Conservation (phyloP, 2,888 invertebrate species). For the Eupithecia subumbrata region DNA sequence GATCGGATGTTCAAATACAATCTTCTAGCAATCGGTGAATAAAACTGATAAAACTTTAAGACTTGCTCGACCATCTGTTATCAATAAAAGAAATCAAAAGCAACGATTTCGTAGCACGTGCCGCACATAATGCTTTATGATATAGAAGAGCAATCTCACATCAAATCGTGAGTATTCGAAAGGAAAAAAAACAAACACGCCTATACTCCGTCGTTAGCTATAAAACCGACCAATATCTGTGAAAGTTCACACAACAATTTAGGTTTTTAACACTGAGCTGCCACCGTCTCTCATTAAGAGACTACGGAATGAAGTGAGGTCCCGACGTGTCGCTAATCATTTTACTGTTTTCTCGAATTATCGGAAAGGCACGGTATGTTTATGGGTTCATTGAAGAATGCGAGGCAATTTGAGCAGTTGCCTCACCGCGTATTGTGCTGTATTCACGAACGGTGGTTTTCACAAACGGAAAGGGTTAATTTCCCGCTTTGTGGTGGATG, state of each 20-base stretch:
- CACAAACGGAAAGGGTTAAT: slow-evolving; percentile 18
- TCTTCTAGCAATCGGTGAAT: not conserved
- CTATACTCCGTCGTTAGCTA: slow-evolving; percentile 59
- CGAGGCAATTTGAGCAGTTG: slow-evolving; percentile 31
- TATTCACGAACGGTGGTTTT: slow-evolving; percentile 15
- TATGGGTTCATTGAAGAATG: slow-evolving; percentile 47
- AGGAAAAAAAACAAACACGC: slow-evolving; percentile 58
- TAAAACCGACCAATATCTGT: slow-evolving; percentile 77
- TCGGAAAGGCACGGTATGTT: slow-evolving; percentile 50
- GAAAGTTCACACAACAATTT: slow-evolving; percentile 84
- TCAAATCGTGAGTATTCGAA: slow-evolving; percentile 54
- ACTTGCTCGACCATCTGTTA: slow-evolving; percentile 28
- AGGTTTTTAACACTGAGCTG: slow-evolving; percentile 78
- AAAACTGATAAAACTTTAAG: slow-evolving; percentile 25
- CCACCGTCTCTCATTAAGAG: slow-evolving; percentile 74
- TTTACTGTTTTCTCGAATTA: slow-evolving; percentile 71
- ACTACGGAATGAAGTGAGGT: slow-evolving; percentile 49
- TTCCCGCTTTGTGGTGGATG: slow-evolving; percentile 22
- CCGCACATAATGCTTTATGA: slow-evolving; percentile 63
- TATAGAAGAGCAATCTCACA: slow-evolving; percentile 56
- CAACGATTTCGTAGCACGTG: slow-evolving; percentile 64
- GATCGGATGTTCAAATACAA: not conserved
- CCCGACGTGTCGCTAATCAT: slow-evolving; percentile 73
- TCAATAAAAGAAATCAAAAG: slow-evolving; percentile 44
- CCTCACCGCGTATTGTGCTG: slow-evolving; percentile 22